Percentiles rank a stretch among this genome's conserved stretches.
phyloP scores from a whole-genome alignment of 2,113 vertebrate species.

The Erythrolamprus reginae region DNA sequence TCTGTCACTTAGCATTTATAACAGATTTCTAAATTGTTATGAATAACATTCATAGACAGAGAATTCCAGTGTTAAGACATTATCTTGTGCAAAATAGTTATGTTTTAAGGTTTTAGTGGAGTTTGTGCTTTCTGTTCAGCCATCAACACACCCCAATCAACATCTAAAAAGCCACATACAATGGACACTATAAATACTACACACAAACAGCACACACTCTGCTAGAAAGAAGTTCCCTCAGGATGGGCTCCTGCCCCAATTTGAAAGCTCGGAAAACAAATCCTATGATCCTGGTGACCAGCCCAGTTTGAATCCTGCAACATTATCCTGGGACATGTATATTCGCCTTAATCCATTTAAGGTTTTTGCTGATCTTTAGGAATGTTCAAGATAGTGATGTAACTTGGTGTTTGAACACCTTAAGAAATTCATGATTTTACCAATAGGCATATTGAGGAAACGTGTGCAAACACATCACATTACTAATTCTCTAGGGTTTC shows the following conservation, averaged over 20 bases:
- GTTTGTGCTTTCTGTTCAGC: neutral
- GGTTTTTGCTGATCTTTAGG: neutral
- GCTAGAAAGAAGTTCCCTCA: too few relatives aligned
- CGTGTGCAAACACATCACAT: neutral
- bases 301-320: too few relatives aligned
- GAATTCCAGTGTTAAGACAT: neutral
- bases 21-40: constrained; percentile 15
- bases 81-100: neutral
- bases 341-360: neutral
- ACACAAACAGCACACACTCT: neutral
- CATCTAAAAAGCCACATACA: neutral
- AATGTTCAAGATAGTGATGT: neutral
- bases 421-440: neutral
- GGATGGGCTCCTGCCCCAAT: too few relatives aligned
- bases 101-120: neutral
- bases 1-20: constrained; percentile 30
- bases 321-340: neutral
- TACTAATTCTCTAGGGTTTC: neutral
- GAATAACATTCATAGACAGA: neutral
- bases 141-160: neutral
- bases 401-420: neutral
- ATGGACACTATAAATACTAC: neutral
- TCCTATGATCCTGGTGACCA: too few relatives aligned
- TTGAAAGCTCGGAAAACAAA: too few relatives aligned
- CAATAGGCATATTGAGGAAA: neutral